Conservation (phyloP, 2,888 invertebrate genomes). For the Tipula unca region DNA sequence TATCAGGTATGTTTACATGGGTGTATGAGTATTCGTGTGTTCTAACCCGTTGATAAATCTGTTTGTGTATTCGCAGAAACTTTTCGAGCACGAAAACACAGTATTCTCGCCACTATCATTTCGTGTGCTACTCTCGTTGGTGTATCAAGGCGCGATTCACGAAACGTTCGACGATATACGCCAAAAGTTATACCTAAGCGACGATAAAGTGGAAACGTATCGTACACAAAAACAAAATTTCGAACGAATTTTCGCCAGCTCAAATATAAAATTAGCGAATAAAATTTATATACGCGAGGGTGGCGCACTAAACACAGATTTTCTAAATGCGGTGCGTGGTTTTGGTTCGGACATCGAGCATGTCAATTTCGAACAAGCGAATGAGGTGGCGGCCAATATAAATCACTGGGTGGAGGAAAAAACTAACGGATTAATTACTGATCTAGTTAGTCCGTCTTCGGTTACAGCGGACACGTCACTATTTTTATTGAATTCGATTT, state of each 20-base stretch:
- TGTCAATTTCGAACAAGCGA: neutral
- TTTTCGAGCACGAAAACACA: neutral
- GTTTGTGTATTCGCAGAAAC: neutral
- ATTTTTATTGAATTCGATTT: neutral
- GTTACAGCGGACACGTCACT: neutral
- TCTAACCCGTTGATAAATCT: no score
- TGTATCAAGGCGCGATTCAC: neutral
- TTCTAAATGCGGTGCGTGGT: neutral
- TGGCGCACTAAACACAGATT: neutral
- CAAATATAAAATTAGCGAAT: slow-evolving; percentile 15
- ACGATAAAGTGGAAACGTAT: neutral
- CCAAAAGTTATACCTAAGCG: neutral
- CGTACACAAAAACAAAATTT: neutral
- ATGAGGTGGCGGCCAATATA: neutral
- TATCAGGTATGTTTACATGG: neutral
- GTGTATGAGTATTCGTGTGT: no score
- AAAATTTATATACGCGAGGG: neutral
- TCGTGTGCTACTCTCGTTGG: neutral
- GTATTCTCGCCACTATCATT: slow-evolving; percentile 14
- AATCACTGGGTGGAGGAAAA: neutral
- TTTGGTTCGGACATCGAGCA: neutral
- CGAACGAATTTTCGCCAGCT: neutral
- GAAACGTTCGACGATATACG: neutral
- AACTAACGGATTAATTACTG: neutral
- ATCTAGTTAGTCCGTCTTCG: neutral